These are phyloP conservation scores for Harpagifer antarcticus DNA, from an alignment of 2,797 vertebrate species.

Conservation along the genomic window DNA sequence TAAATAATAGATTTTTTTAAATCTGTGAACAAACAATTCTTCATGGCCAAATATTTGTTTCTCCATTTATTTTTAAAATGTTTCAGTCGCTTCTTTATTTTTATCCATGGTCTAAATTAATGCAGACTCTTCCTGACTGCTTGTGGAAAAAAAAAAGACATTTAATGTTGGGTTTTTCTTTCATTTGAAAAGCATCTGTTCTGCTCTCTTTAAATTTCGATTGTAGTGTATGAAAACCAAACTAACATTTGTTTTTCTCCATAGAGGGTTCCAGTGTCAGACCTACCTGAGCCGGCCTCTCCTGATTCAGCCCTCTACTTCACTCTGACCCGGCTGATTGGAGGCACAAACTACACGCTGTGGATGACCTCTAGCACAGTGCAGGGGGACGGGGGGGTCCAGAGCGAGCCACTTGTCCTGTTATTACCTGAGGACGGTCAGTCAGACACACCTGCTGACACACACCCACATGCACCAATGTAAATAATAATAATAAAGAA, in stretches of 20 bases:
- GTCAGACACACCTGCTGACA: conserved; percentile 69
- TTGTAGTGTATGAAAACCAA: conserved; percentile 17
- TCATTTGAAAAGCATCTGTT: neutral
- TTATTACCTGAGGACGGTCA: conserved; percentile 93
- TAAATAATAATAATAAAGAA: conserved; percentile 34
- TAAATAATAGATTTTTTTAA: too few species aligned
- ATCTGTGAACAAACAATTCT: too few species aligned
- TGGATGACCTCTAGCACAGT: conserved; percentile 94
- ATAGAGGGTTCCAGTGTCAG: conserved; percentile 86
- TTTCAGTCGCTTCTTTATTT: too few species aligned
- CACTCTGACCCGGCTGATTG: conserved; percentile 86
- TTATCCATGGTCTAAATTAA: neutral
- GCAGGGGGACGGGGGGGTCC: conserved; percentile 92
- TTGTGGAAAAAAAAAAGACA: neutral
- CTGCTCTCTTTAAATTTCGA: neutral
- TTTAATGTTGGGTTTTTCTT: neutral
- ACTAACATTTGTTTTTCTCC: conserved; percentile 33
- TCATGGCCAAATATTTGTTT: too few species aligned
- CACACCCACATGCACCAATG: conserved; percentile 18
- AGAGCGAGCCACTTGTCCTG: conserved; percentile 86
- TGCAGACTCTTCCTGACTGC: neutral
- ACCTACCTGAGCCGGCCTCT: conserved; percentile 58
- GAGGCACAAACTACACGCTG: conserved; percentile 90
- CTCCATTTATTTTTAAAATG: too few species aligned
- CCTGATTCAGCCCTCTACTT: conserved; percentile 75